Conservation (phyloP, 2,888 invertebrate genomes). For the Prosapia bicincta region DNA sequence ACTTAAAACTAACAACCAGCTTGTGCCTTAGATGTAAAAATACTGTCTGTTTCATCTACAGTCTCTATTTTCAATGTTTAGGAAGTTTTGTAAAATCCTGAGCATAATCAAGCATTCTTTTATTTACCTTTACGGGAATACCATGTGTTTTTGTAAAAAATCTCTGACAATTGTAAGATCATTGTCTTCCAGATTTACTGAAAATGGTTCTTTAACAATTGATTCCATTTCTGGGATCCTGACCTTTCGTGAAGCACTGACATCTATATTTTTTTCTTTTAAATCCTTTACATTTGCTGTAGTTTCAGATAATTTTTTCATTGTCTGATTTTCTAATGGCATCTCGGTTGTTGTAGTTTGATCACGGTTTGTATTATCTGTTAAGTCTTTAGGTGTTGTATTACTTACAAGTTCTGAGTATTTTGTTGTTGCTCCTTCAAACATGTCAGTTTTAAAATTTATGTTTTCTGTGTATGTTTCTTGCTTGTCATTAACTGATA, state of each 20-base stretch:
- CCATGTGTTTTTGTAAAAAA: constrained; percentile 11
- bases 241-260: constrained; percentile 3
- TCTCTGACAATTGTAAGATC: constrained; percentile 6
- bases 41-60: neutral
- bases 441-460: neutral
- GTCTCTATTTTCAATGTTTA: neutral
- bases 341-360: neutral
- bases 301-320: no score
- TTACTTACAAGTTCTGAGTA: neutral
- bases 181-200: constrained; percentile 6
- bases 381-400: neutral
- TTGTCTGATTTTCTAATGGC: no score
- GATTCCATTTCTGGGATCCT: constrained; percentile 10
- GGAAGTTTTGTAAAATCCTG: neutral
- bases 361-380: no score
- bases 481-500: neutral
- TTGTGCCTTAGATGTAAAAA: neutral
- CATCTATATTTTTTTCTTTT: constrained; percentile 4
- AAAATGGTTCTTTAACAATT: constrained; percentile 1
- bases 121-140: neutral
- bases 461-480: neutral
- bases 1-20: no score
- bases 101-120: neutral
- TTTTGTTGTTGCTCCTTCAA: neutral
- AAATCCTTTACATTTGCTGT: neutral